phyloP scores from a whole-genome alignment of 2,888 invertebrate species.

The Anagyrus pseudococci region DNA sequence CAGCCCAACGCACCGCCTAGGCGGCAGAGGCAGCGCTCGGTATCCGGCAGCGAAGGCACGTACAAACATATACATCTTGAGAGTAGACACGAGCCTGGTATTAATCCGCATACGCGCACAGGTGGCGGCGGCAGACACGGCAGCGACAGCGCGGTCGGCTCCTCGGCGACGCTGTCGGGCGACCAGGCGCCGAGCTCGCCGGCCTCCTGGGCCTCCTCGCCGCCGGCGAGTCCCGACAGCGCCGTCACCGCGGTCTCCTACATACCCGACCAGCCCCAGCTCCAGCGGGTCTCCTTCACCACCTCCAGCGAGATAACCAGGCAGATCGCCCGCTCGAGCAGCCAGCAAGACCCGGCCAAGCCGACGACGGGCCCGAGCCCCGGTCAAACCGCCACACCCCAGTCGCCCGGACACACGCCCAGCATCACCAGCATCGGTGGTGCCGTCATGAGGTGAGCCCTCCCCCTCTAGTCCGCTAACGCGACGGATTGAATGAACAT shows the following conservation, averaged over 20 bases:
- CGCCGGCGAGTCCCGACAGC: constrained; percentile 68
- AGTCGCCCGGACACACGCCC: constrained; percentile 57
- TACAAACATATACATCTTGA: background rate
- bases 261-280: constrained; percentile 63
- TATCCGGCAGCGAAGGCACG: constrained; percentile 57
- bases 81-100: background rate
- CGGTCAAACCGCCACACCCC: constrained; percentile 43
- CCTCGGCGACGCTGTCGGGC: constrained; percentile 65
- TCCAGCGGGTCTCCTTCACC: constrained; percentile 70
- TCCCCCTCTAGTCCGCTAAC: too few relatives aligned
- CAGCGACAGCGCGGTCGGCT: constrained; percentile 72
- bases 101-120: too few relatives aligned
- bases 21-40: constrained; percentile 60
- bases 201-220: constrained; percentile 68
- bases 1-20: constrained; percentile 61
- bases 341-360: constrained; percentile 49
- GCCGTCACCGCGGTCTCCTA: constrained; percentile 65
- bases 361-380: too few relatives aligned
- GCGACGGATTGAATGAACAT: too few relatives aligned
- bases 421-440: constrained; percentile 73
- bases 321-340: constrained; percentile 57
- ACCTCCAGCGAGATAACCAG: constrained; percentile 66
- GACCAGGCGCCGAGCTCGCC: constrained; percentile 67
- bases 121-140: constrained; percentile 61
- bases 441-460: constrained; percentile 66